Percentiles rank a stretch among this genome's conserved stretches.
Conservation (phyloP, 2,797 vertebrate species). For the Taeniopygia guttata region DNA sequence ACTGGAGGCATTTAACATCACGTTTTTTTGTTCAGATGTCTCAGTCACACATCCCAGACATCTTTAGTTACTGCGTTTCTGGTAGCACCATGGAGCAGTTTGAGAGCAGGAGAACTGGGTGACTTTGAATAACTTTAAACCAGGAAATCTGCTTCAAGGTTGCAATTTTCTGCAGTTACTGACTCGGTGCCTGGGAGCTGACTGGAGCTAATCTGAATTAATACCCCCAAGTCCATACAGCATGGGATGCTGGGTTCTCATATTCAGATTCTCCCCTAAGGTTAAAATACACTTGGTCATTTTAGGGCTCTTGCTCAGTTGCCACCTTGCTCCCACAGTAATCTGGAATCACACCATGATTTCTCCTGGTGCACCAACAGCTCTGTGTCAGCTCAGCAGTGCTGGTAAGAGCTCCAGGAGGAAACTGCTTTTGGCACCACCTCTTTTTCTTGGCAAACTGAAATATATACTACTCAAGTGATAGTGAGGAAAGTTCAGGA, state of each 20-base stretch:
- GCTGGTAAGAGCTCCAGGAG: not conserved
- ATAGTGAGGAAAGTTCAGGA: not conserved
- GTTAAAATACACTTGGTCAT: not conserved
- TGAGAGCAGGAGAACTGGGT: not conserved
- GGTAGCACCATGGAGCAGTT: not conserved
- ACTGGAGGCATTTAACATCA: not conserved
- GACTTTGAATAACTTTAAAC: not conserved
- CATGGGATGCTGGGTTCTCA: not conserved
- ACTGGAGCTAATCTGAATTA: not conserved
- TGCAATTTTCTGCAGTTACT: not conserved
- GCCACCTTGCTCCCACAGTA: not conserved
- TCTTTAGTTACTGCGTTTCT: not conserved
- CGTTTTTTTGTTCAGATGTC: not conserved
- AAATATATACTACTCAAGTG: not conserved
- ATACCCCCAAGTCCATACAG: not conserved
- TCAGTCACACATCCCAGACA: not conserved
- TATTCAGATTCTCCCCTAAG: not conserved
- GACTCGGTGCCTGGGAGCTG: not conserved
- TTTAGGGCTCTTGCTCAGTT: not conserved
- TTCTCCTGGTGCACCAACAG: not conserved
- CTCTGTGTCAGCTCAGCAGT: not conserved
- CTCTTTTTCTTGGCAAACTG: not conserved
- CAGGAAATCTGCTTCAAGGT: not conserved
- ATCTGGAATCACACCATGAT: not conserved
- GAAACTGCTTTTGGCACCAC: not conserved